These are phyloP conservation scores for Diploptera punctata DNA, from an alignment of 2,888 invertebrate species.

Conservation along the genomic window DNA sequence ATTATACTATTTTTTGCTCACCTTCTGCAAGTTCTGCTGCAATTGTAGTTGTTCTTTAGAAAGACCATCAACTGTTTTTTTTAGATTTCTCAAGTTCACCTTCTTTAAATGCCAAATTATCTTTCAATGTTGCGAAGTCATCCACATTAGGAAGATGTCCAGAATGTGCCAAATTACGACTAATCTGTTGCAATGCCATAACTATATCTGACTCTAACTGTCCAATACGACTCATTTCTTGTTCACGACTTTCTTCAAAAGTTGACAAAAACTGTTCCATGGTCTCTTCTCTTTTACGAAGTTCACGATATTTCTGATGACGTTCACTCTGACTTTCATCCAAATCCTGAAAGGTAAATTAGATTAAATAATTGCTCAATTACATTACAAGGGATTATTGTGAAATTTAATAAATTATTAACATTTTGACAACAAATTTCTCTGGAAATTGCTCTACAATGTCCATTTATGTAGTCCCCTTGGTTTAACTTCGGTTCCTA, in stretches of 20 bases:
- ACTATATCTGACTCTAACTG: constrained; percentile 69
- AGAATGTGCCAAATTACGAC: constrained; percentile 59
- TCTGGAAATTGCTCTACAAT: too few relatives aligned
- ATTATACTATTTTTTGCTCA: too few relatives aligned
- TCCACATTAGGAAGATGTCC: constrained; percentile 38
- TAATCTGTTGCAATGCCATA: constrained; percentile 69
- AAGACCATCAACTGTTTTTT: constrained; percentile 67
- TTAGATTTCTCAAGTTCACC: constrained; percentile 66
- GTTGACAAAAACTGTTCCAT: constrained; percentile 78
- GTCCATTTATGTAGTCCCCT: too few relatives aligned
- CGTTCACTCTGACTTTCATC: constrained; percentile 76
- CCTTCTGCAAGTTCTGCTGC: constrained; percentile 55
- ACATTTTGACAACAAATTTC: too few relatives aligned
- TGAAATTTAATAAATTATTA: too few relatives aligned
- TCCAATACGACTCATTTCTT: constrained; percentile 67
- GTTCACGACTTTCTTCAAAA: constrained; percentile 67
- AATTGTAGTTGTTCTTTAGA: constrained; percentile 63
- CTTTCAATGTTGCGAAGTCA: constrained; percentile 52
- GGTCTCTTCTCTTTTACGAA: constrained; percentile 79
- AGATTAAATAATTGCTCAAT: too few relatives aligned
- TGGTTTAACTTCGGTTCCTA: too few relatives aligned
- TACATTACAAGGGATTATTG: too few relatives aligned
- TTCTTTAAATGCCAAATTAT: constrained; percentile 59
- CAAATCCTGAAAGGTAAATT: constrained; percentile 58
- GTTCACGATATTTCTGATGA: constrained; percentile 79